phyloP scores from a whole-genome alignment of 2,888 invertebrate genomes.

The Galerucella calmariensis region DNA sequence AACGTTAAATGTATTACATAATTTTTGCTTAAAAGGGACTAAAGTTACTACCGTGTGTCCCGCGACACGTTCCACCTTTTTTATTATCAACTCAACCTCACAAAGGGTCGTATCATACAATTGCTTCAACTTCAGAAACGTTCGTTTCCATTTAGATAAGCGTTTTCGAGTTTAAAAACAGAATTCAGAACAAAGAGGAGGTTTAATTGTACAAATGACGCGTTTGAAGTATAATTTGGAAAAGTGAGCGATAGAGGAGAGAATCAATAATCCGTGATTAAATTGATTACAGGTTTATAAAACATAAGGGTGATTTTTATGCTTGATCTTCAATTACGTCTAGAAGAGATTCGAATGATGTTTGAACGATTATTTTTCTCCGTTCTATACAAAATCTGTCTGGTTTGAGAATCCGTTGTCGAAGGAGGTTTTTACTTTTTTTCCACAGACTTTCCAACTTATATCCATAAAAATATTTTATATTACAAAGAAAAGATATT shows the following conservation, averaged over 20 bases:
- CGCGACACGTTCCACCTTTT: too few relatives aligned
- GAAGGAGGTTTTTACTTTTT: too few relatives aligned
- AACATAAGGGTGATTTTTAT: neutral
- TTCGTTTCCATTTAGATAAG: neutral
- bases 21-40: too few relatives aligned
- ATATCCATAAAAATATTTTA: too few relatives aligned
- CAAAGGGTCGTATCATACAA: too few relatives aligned
- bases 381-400: neutral
- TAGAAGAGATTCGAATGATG: neutral
- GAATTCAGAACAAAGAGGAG: neutral
- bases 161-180: neutral
- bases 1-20: too few relatives aligned
- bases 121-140: neutral
- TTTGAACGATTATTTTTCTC: neutral
- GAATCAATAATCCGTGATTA: slow-evolving; percentile 3
- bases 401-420: too few relatives aligned
- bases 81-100: too few relatives aligned
- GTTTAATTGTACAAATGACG: slow-evolving; percentile 1
- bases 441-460: too few relatives aligned
- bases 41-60: too few relatives aligned
- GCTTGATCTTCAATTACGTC: neutral
- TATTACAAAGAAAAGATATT: too few relatives aligned
- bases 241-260: neutral
- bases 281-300: slow-evolving; percentile 6
- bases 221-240: slow-evolving; percentile 2